Evolutionary conservation across 2,888 invertebrate genomes (phyloP), one percentile per base, ranked within the genome.

Genomic region (Netelia inedita): DNA sequence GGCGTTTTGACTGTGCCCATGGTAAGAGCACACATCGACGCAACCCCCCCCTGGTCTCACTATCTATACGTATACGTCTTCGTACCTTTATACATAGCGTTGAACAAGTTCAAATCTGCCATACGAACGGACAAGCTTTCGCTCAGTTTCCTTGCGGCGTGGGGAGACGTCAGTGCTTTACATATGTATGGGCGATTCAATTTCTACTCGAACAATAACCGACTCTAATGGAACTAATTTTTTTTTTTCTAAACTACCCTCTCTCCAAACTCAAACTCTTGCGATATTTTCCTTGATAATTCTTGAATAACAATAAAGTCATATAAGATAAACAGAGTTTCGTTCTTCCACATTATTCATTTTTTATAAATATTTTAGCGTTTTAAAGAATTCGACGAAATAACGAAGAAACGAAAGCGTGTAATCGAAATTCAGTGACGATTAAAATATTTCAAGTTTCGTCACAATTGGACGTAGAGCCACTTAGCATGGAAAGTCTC

Each of bases 31-130:
- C 68, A 76, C 53, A 23, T 61, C 53, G 61, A 59, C n/a, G 53
- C 65, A 53, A 53, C 14, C 23, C 46, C 2, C 10, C 57, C 11
- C 16, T n/a, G 28, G 28, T 28, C 10, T 46, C 9, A 21, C 21
- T 66, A 78, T 41, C 23, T 11, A 66, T 46, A 66, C 63, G 55
- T 46, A 73, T 57, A 57, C 16, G 23, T 23, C 6, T 8, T 16
- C 35, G 55, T 14, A 14, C 41, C 41, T 59, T 59, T 61, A 28
- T 43, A 63, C 63, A 6, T 63, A 53, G 28, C 55, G 68, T 43
- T 68, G 76, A 76, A 59, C 76, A 81, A 85, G 80, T 85, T 83
- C 41, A 69, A 85, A 83, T 79, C 78, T 81, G 63, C 80, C 80
- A 53, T 73, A 53, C 50, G 50, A 63, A 59, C 57, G 79, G 71